phyloP scores from a whole-genome alignment of 1,140 invertebrate species.

The Trichogramma pretiosum region DNA sequence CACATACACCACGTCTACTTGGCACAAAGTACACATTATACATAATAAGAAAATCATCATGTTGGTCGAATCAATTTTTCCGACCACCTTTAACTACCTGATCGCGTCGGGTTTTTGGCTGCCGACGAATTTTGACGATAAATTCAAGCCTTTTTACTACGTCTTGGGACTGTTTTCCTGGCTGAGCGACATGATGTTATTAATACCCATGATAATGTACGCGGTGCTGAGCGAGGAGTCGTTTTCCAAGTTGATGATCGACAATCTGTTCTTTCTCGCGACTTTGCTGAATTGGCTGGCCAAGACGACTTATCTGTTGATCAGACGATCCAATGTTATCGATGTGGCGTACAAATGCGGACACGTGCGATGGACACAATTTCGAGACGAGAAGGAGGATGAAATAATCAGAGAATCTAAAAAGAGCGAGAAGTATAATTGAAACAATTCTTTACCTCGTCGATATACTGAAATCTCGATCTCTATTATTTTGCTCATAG shows the following conservation, averaged over 20 bases:
- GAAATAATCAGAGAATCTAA: constrained; percentile 16
- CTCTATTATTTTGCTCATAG: no score
- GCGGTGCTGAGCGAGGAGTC: not conserved
- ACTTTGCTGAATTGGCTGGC: constrained; percentile 9
- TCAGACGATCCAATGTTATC: constrained; percentile 14
- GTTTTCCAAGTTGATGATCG: constrained; percentile 8
- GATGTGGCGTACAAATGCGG: constrained; percentile 2
- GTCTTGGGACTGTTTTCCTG: not conserved
- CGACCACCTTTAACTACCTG: not conserved
- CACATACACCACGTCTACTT: no score
- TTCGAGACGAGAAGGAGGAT: constrained; percentile 11
- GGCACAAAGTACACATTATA: no score
- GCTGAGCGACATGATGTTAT: not conserved
- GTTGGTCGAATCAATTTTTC: no score
- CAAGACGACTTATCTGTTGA: constrained; percentile 15
- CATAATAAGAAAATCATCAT: no score
- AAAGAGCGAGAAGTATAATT: no score
- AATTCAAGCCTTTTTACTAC: not conserved
- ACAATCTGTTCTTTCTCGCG: constrained; percentile 22
- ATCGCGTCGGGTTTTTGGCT: constrained; percentile 5
- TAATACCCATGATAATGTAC: not conserved
- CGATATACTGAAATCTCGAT: no score
- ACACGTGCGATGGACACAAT: constrained; percentile 12
- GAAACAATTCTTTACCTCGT: no score
- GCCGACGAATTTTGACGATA: not conserved